These are phyloP conservation scores for Graptemys geographica DNA, from an alignment of 2,797 vertebrate genomes.

Conservation along the genomic window DNA sequence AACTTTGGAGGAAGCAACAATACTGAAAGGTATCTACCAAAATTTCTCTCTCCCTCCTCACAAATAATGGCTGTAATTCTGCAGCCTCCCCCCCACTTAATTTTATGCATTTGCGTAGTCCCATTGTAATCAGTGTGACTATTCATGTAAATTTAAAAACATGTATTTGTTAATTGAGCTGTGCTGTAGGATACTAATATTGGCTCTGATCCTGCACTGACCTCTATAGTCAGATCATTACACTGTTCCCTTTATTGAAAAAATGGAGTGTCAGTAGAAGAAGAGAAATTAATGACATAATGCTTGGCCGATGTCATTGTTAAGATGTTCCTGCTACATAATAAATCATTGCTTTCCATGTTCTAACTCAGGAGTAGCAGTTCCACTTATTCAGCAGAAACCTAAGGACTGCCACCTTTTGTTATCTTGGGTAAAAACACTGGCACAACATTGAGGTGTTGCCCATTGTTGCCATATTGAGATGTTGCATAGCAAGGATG, in stretches of 20 bases:
- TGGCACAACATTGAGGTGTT: rapidly evolving
- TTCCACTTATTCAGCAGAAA: not conserved
- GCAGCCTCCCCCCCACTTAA: not conserved
- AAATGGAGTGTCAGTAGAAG: slow-evolving; percentile 1
- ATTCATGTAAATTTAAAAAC: not conserved
- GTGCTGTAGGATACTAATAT: not conserved
- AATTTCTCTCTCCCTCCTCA: not conserved
- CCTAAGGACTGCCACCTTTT: slow-evolving; percentile 7
- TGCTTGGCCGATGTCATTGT: not conserved
- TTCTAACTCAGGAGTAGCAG: not conserved
- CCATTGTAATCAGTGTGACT: rapidly evolving
- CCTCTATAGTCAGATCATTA: not conserved
- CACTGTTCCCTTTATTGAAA: not conserved
- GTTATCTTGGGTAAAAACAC: not conserved
- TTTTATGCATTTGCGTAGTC: not conserved
- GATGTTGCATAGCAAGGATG: not conserved
- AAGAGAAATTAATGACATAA: not conserved
- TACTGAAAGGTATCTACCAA: rapidly evolving
- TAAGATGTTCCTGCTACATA: not conserved
- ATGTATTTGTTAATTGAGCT: not conserved
- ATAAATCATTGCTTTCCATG: not conserved
- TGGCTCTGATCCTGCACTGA: not conserved
- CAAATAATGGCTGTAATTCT: not conserved
- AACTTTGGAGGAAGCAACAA: slow-evolving; percentile 1
- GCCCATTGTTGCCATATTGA: not conserved